Percentiles rank a stretch among this genome's conserved stretches.
phyloP scores from a whole-genome alignment of 2,113 vertebrate species.

The Lonchura striata region DNA sequence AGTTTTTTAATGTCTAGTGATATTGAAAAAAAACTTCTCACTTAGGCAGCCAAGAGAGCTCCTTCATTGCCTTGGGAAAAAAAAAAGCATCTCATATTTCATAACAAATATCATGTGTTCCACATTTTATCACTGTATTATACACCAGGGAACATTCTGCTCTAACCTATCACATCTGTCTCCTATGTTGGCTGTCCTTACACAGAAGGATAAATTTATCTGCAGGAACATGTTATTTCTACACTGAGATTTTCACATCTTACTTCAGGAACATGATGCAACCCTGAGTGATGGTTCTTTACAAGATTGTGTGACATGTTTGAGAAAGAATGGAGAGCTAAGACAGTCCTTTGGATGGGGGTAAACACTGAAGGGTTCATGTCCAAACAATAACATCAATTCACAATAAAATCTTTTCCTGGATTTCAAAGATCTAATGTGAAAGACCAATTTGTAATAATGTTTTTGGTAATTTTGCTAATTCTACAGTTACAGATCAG shows the following conservation, averaged over 20 bases:
- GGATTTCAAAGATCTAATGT: not conserved
- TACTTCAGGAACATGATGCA: not conserved
- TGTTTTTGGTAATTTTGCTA: not conserved
- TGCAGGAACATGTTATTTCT: not conserved
- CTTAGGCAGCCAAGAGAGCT: not conserved
- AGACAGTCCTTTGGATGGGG: not conserved
- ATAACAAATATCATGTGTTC: not conserved
- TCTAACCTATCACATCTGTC: not conserved
- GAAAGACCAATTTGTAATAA: not conserved
- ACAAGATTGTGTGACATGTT: not conserved
- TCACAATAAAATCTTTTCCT: not conserved
- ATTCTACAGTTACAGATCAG: not conserved
- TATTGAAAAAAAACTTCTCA: not conserved
- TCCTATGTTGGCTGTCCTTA: not conserved
- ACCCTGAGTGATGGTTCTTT: accelerated
- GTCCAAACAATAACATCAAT: not conserved
- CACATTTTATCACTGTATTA: not conserved
- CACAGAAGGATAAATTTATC: not conserved
- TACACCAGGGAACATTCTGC: not conserved
- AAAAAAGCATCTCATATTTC: not conserved
- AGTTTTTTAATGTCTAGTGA: not conserved
- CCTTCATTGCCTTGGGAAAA: not conserved
- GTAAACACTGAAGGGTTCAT: not conserved
- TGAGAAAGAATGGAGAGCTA: not conserved
- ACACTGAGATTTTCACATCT: not conserved